Conservation (phyloP, 2,888 invertebrate genomes). For the Ctenicera cuprea region DNA sequence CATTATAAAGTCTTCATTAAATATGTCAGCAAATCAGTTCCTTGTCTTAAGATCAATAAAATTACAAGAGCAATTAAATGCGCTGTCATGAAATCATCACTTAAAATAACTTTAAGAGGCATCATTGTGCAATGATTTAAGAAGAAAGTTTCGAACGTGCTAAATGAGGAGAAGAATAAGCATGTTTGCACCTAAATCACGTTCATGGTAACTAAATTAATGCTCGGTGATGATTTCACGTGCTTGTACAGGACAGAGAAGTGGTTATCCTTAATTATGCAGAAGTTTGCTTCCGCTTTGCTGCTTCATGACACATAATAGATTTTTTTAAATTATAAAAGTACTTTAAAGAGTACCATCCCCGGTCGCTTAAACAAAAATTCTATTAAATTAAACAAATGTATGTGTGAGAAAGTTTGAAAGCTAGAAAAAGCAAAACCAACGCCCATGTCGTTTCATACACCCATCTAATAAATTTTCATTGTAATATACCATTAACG, state of each 20-base stretch:
- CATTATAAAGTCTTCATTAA: neutral
- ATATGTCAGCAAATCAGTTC: neutral
- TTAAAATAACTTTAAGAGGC: neutral
- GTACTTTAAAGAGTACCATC: no score
- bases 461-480: no score
- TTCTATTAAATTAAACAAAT: no score
- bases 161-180: neutral
- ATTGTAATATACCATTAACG: no score
- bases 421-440: no score
- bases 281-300: neutral
- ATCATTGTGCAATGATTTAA: neutral
- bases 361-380: no score
- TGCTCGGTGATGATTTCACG: slow-evolving; percentile 12
- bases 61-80: neutral
- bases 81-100: neutral
- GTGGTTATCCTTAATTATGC: neutral
- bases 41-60: slow-evolving; percentile 1
- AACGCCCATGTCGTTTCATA: no score
- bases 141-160: slow-evolving; percentile 3
- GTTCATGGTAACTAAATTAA: neutral
- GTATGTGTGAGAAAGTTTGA: no score
- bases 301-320: no score
- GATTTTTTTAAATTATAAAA: no score
- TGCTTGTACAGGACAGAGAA: neutral
- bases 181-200: neutral